phyloP scores from a whole-genome alignment of 2,888 invertebrate species.

The Volucella inflata region DNA sequence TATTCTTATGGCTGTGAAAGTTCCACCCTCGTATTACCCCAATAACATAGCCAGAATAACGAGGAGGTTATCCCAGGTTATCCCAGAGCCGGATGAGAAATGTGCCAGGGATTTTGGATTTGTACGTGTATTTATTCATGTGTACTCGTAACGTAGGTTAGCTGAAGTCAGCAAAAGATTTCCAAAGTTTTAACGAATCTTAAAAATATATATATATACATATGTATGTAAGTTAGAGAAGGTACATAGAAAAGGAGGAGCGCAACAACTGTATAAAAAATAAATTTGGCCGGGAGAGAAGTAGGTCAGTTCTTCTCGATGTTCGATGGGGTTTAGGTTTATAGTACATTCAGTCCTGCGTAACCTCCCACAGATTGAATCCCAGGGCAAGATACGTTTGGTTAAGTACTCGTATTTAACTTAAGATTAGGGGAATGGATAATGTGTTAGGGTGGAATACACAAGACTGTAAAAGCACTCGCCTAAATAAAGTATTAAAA shows the following conservation, averaged over 20 bases:
- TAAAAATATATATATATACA: background rate
- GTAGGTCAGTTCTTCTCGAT: slow-evolving; percentile 8
- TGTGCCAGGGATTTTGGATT: slow-evolving; percentile 6
- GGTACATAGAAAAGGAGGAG: background rate
- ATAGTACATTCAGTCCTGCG: too few species aligned
- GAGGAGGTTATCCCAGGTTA: too few species aligned
- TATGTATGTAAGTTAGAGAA: background rate
- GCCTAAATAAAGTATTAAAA: too few species aligned
- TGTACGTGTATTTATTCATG: background rate
- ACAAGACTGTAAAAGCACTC: too few species aligned
- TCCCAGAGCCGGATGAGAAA: background rate
- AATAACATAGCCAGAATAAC: slow-evolving; percentile 10
- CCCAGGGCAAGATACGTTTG: too few species aligned
- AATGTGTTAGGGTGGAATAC: too few species aligned
- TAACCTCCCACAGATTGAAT: too few species aligned
- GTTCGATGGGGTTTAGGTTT: background rate
- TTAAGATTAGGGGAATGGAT: too few species aligned
- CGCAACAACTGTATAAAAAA: background rate
- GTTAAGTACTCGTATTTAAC: too few species aligned
- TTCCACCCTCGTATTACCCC: slow-evolving; percentile 26
- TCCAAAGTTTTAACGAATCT: slow-evolving; percentile 28
- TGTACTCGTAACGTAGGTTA: background rate
- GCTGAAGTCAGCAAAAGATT: slow-evolving; percentile 26
- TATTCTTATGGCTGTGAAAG: slow-evolving; percentile 14
- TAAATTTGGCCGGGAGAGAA: background rate